Conservation (phyloP, 1,140 invertebrate genomes). For the Plectrocnemia conspersa region DNA sequence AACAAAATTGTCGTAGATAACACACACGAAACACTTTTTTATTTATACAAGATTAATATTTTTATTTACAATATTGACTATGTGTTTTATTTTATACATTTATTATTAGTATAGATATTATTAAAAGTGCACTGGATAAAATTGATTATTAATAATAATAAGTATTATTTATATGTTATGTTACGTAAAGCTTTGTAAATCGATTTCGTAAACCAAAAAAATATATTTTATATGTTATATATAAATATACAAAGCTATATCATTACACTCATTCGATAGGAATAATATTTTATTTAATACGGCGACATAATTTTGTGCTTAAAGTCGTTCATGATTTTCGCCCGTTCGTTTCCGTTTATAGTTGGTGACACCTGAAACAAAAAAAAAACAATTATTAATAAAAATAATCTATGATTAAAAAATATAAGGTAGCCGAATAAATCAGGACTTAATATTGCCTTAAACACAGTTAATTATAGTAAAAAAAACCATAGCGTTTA, state of each 20-base stretch:
- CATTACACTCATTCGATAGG: constrained; percentile 9
- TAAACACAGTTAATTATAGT: too few relatives aligned
- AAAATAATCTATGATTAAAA: constrained; percentile 12
- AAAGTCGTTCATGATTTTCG: constrained; percentile 11
- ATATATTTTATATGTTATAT: constrained; percentile 1
- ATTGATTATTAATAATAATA: constrained; percentile 1
- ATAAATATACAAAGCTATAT: too few relatives aligned
- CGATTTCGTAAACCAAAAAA: constrained; percentile 9
- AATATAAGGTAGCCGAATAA: too few relatives aligned
- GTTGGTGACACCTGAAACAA: constrained; percentile 16
- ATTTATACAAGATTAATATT: background rate
- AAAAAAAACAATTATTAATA: constrained; percentile 12
- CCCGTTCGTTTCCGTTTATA: constrained; percentile 7
- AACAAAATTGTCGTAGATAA: background rate
- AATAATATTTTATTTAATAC: constrained; percentile 2
- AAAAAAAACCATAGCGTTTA: too few relatives aligned
- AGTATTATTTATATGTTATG: background rate
- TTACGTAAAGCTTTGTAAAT: background rate
- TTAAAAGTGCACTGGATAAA: constrained; percentile 10
- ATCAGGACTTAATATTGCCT: too few relatives aligned
- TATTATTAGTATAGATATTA: background rate
- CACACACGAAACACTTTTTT: background rate
- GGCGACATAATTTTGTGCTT: constrained; percentile 6
- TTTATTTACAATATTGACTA: constrained; percentile 6
- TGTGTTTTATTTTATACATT: constrained; percentile 6